phyloP scores from a whole-genome alignment of 2,113 vertebrate genomes.

The Triplophysa siluroides region DNA sequence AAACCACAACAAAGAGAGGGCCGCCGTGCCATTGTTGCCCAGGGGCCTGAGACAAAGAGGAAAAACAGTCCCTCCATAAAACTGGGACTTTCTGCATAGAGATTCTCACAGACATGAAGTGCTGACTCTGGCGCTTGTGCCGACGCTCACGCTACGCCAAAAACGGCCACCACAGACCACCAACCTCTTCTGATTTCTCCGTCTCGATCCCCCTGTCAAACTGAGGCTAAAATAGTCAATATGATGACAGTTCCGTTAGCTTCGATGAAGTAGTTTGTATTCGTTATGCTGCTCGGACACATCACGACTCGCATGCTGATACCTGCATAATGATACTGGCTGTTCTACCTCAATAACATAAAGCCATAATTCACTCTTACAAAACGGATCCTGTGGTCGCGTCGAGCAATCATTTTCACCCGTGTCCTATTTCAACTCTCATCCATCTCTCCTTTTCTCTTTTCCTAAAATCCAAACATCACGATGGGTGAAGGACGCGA shows the following conservation, averaged over 20 bases:
- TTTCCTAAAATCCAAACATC: constrained; percentile 30
- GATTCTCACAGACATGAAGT: constrained; percentile 17
- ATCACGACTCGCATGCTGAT: not conserved
- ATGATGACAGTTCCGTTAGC: not conserved
- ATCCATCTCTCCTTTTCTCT: constrained; percentile 12
- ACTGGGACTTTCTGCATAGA: constrained; percentile 5
- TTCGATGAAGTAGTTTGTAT: not conserved
- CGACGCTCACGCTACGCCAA: not conserved
- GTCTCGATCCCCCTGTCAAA: constrained; percentile 21
- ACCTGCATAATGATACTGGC: not conserved
- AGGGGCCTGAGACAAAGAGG: constrained; percentile 37
- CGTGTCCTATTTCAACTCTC: constrained; percentile 29
- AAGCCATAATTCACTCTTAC: not conserved
- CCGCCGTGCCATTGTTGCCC: constrained; percentile 35
- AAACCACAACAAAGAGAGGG: constrained; percentile 38
- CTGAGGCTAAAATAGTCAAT: not conserved
- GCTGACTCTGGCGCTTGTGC: constrained; percentile 20
- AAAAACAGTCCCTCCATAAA: constrained; percentile 54
- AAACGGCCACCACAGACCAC: constrained; percentile 29
- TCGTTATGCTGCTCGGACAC: not conserved
- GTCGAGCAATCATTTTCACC: constrained; percentile 8
- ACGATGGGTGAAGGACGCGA: constrained; percentile 10
- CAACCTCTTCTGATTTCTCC: not conserved
- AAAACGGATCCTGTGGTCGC: constrained; percentile 13
- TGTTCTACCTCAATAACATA: not conserved